phyloP scores from a whole-genome alignment of 2,113 vertebrate species.

The Oncorhynchus mykiss region DNA sequence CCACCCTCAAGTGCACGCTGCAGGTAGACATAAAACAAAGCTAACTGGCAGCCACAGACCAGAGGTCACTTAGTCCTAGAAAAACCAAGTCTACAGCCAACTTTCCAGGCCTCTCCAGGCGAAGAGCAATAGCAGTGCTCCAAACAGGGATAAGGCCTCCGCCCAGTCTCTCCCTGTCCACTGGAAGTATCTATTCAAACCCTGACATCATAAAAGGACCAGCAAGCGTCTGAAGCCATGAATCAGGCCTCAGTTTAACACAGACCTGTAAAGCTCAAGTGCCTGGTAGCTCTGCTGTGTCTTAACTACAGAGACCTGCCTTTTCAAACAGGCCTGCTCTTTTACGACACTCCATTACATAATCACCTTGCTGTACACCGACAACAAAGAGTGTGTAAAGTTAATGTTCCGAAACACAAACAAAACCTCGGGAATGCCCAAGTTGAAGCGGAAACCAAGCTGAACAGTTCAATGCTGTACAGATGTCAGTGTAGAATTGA shows the following conservation, averaged over 20 bases:
- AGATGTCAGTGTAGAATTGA: neutral
- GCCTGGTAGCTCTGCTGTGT: slow-evolving; percentile 60
- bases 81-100: slow-evolving; percentile 35
- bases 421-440: slow-evolving; percentile 49
- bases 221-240: slow-evolving; percentile 61
- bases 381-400: slow-evolving; percentile 76
- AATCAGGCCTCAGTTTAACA: slow-evolving; percentile 46
- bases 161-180: slow-evolving; percentile 35
- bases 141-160: slow-evolving; percentile 40
- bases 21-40: slow-evolving; percentile 63
- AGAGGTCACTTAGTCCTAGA: slow-evolving; percentile 40
- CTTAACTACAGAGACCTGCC: slow-evolving; percentile 63
- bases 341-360: slow-evolving; percentile 71
- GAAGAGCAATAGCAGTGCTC: slow-evolving; percentile 45
- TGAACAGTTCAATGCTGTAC: slow-evolving; percentile 21
- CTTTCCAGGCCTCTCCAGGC: slow-evolving; percentile 47
- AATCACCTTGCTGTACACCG: slow-evolving; percentile 64
- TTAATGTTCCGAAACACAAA: slow-evolving; percentile 75
- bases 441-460: slow-evolving; percentile 39
- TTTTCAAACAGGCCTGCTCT: slow-evolving; percentile 59
- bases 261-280: slow-evolving; percentile 60
- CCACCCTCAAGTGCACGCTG: slow-evolving; percentile 60
- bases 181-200: slow-evolving; percentile 57
- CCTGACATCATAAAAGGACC: slow-evolving; percentile 68
- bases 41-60: slow-evolving; percentile 46